Evolutionary conservation across 2,888 invertebrate species (phyloP).

Genomic region (Drosophila quasianomalipes): DNA sequence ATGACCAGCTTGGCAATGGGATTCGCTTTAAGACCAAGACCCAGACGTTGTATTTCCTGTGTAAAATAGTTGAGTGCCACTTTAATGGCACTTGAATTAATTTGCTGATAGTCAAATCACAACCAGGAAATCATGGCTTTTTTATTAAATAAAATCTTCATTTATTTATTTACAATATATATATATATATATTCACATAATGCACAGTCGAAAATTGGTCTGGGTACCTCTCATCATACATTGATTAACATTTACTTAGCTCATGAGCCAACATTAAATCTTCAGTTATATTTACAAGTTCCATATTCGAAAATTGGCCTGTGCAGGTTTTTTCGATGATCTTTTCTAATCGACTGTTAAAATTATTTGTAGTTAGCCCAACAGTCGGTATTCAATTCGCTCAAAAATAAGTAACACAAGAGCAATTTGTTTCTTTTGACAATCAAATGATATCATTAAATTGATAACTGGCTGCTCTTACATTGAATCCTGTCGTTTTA

Average conservation of each 20-base stretch:
- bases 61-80: constrained; percentile 8
- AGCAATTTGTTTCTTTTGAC: background rate
- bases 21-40: constrained; percentile 17
- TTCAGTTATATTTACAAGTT: background rate
- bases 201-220: background rate
- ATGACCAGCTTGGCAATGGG: constrained; percentile 35
- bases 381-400: background rate
- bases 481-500: background rate
- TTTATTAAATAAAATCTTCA: background rate
- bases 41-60: constrained; percentile 55
- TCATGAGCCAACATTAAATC: background rate
- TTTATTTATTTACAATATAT: background rate
- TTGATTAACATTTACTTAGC: background rate
- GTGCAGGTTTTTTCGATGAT: background rate
- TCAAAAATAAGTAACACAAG: background rate
- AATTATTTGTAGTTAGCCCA: background rate
- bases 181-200: too few relatives aligned
- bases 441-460: background rate
- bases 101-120: constrained; percentile 21
- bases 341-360: background rate
- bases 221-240: background rate
- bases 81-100: constrained; percentile 32
- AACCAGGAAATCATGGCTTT: constrained; percentile 26
- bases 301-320: background rate
- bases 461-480: background rate